Evolutionary conservation across 1,140 invertebrate species (phyloP).

Genomic region (Drosophila pseudoobscura): DNA sequence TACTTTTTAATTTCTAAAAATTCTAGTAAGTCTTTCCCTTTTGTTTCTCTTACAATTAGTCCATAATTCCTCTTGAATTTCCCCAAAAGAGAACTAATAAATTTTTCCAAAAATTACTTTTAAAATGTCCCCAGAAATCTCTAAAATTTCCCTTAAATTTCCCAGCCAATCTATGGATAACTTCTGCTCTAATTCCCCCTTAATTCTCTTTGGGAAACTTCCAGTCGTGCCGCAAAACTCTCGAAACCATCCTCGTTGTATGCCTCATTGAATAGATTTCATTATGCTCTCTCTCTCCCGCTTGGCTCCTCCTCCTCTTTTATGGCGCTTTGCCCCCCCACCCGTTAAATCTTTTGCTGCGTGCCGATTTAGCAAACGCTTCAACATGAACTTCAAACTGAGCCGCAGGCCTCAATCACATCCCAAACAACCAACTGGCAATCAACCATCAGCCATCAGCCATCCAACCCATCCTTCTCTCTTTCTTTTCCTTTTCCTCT

Average conservation of each 20-base stretch:
- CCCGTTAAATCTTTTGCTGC: conserved; percentile 27
- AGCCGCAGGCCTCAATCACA: conserved; percentile 53
- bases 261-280: conserved; percentile 18
- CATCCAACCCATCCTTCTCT: neutral
- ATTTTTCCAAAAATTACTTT: too few species aligned
- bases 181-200: too few species aligned
- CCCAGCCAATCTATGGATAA: too few species aligned
- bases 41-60: neutral
- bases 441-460: conserved; percentile 7
- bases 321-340: conserved; percentile 14
- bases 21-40: neutral
- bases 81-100: too few species aligned
- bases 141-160: too few species aligned
- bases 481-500: conserved; percentile 8
- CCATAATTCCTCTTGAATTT: too few species aligned
- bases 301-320: conserved; percentile 16
- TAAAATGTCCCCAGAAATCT: too few species aligned
- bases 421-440: conserved; percentile 32
- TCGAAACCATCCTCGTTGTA: conserved; percentile 24
- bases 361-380: conserved; percentile 45
- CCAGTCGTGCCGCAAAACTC: neutral
- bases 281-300: conserved; percentile 9
- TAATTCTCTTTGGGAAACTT: too few species aligned
- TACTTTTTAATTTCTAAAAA: too few species aligned
- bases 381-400: conserved; percentile 49